Evolutionary conservation across 2,888 invertebrate species (phyloP).

Genomic region (Drosophila tanythrix): DNA sequence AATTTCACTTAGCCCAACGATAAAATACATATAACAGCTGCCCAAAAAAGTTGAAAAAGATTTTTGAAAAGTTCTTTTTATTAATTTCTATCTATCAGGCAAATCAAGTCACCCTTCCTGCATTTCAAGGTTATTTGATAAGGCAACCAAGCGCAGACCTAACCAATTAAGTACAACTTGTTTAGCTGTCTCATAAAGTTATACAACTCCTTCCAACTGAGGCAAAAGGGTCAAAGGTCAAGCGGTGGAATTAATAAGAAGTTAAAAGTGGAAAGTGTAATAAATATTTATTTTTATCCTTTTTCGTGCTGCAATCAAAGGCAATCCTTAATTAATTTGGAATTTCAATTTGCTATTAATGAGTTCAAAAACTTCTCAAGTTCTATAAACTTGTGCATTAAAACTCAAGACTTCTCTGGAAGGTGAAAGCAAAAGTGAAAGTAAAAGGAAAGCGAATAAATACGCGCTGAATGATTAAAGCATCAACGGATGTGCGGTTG

Average conservation of each 20-base stretch:
- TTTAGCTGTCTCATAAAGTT: slow-evolving; percentile 2
- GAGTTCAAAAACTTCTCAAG: slow-evolving; percentile 28
- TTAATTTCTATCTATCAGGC: background rate
- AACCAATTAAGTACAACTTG: slow-evolving; percentile 16
- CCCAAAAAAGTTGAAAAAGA: background rate
- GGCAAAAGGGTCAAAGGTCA: slow-evolving; percentile 34
- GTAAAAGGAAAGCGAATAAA: slow-evolving; percentile 16
- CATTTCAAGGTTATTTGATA: slow-evolving; percentile 20
- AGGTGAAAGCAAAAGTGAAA: slow-evolving; percentile 26
- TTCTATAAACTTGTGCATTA: slow-evolving; percentile 44
- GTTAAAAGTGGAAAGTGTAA: slow-evolving; percentile 28
- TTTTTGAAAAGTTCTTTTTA: background rate
- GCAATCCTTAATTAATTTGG: slow-evolving; percentile 52
- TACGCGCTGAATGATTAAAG: slow-evolving; percentile 45
- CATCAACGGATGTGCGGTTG: slow-evolving; percentile 55
- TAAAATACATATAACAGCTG: background rate
- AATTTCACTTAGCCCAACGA: background rate
- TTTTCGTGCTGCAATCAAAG: slow-evolving; percentile 34
- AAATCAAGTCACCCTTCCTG: background rate
- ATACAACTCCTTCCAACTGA: background rate
- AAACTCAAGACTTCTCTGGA: slow-evolving; percentile 20
- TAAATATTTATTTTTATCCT: slow-evolving; percentile 11
- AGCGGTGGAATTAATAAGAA: slow-evolving; percentile 18
- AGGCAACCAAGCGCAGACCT: background rate
- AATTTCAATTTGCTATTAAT: slow-evolving; percentile 55